phyloP scores from a whole-genome alignment of 2,797 vertebrate species.

The Coluber constrictor region DNA sequence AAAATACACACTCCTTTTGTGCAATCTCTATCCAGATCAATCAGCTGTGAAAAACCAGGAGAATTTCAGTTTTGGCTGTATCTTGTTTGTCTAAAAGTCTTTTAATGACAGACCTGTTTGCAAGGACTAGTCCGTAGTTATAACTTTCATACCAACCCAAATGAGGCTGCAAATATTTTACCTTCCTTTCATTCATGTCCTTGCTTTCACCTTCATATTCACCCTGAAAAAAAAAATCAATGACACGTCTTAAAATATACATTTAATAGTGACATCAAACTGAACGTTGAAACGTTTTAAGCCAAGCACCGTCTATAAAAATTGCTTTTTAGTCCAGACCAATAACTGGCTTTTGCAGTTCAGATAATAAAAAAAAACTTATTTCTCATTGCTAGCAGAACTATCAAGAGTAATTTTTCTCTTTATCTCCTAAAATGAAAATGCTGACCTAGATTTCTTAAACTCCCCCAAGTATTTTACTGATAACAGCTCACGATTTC shows the following conservation, averaged over 20 bases:
- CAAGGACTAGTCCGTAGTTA: not conserved
- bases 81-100: not conserved
- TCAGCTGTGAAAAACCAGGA: not conserved
- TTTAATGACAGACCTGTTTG: not conserved
- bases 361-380: not conserved
- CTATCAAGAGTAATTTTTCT: not conserved
- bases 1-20: not conserved
- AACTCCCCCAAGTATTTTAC: not conserved
- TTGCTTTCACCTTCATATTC: constrained; percentile 80
- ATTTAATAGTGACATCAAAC: not conserved
- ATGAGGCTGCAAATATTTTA: constrained; percentile 56
- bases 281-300: not conserved
- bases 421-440: not conserved
- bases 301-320: not conserved
- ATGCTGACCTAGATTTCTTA: not conserved
- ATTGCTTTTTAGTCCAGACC: not conserved
- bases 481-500: not conserved
- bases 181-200: constrained; percentile 92
- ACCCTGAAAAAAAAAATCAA: constrained; percentile 73
- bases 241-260: not conserved
- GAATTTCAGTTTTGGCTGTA: not conserved
- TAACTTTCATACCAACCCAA: not conserved
- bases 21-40: not conserved
- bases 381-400: not conserved
- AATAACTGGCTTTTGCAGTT: not conserved